Percentiles rank a stretch among this genome's conserved stretches.
phyloP scores from a whole-genome alignment of 2,797 vertebrate species.

The Microctenopoma steveboyesi region DNA sequence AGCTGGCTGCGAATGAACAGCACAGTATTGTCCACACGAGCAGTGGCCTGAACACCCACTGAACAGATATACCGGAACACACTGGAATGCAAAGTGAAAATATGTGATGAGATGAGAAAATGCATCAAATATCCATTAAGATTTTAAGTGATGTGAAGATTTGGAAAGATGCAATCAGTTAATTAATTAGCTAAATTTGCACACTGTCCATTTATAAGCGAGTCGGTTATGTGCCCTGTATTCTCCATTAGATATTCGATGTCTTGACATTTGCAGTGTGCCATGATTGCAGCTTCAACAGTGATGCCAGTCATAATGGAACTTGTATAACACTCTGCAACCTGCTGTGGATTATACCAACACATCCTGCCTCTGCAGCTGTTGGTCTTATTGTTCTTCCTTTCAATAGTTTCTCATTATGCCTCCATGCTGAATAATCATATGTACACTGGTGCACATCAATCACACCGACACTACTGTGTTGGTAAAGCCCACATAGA shows the following conservation, averaged over 20 bases:
- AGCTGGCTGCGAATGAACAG: slow-evolving; percentile 69
- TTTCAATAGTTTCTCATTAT: slow-evolving; percentile 55
- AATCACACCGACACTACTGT: slow-evolving; percentile 28
- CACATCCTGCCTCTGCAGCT: slow-evolving; percentile 57
- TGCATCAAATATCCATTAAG: not conserved
- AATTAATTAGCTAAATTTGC: slow-evolving; percentile 39
- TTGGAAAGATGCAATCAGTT: slow-evolving; percentile 23
- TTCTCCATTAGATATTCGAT: slow-evolving; percentile 25
- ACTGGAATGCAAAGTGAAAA: slow-evolving; percentile 52
- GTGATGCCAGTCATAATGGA: slow-evolving; percentile 47
- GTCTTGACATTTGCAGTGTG: slow-evolving; percentile 55
- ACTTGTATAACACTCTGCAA: slow-evolving; percentile 47
- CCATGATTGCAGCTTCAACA: slow-evolving; percentile 43
- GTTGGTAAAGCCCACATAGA: slow-evolving; percentile 17
- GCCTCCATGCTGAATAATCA: slow-evolving; percentile 42
- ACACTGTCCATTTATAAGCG: slow-evolving; percentile 20
- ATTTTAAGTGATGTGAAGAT: slow-evolving; percentile 29
- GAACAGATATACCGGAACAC: slow-evolving; percentile 44
- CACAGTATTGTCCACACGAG: slow-evolving; percentile 64
- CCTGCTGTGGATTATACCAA: slow-evolving; percentile 50
- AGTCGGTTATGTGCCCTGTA: slow-evolving; percentile 1
- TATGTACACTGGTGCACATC: slow-evolving; percentile 36
- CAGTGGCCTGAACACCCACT: slow-evolving; percentile 42
- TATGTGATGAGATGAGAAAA: slow-evolving; percentile 4
- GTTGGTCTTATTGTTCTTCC: slow-evolving; percentile 47